These are phyloP conservation scores for Xiphophorus maculatus DNA, from an alignment of 2,113 vertebrate species.

Conservation along the genomic window DNA sequence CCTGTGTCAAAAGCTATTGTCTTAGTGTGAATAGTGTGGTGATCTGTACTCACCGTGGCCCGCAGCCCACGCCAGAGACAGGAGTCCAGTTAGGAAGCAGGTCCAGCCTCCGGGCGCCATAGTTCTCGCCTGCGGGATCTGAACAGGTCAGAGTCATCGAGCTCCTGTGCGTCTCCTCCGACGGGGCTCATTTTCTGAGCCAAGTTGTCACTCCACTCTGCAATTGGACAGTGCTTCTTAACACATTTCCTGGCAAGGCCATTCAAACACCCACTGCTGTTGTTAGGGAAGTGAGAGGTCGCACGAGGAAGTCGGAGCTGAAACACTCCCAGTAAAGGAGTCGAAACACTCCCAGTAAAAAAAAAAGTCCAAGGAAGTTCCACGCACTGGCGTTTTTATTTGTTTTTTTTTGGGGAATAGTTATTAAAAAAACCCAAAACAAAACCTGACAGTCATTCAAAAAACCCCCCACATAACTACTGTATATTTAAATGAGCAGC, in stretches of 20 bases:
- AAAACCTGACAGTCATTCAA: not conserved
- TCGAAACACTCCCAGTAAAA: conserved; percentile 14
- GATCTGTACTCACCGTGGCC: conserved; percentile 46
- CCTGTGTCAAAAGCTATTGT: not conserved
- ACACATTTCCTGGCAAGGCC: conserved; percentile 20
- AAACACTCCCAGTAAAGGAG: conserved; percentile 16
- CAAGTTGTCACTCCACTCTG: not conserved
- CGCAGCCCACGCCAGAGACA: not conserved
- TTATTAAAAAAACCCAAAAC: not conserved
- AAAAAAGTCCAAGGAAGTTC: conserved; percentile 47
- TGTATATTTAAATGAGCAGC: not conserved
- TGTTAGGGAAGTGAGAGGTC: conserved; percentile 52
- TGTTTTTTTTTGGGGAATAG: not conserved
- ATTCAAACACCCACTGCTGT: not conserved
- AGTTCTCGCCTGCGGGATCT: not conserved
- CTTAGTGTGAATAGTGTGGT: not conserved
- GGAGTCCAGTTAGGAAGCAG: conserved; percentile 4
- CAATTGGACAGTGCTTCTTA: not conserved
- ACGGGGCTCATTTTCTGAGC: not conserved
- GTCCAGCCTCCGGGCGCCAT: conserved; percentile 18
- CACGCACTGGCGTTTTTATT: not conserved
- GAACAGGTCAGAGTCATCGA: conserved; percentile 8
- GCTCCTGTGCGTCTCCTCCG: not conserved
- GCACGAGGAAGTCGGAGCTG: conserved; percentile 3
- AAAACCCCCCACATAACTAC: too few relatives aligned